Evolutionary conservation across 2,113 vertebrate genomes (phyloP).

Genomic region (Vombatus ursinus): DNA sequence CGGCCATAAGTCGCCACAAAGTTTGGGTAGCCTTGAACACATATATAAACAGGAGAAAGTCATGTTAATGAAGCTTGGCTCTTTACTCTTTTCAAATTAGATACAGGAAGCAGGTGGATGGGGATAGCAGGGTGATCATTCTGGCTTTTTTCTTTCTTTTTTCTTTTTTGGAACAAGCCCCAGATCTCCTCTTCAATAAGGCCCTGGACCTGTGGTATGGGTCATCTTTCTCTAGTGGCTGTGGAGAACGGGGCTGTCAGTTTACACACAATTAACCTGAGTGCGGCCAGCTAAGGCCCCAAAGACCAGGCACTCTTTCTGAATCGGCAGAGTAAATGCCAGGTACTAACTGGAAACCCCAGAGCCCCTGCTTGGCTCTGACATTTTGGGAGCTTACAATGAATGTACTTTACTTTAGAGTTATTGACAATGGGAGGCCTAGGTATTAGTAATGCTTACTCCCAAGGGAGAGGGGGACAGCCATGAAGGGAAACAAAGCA

Average conservation of each 20-base stretch:
- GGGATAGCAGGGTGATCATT: not conserved
- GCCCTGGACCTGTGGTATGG: constrained; percentile 1
- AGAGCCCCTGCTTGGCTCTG: constrained; percentile 81
- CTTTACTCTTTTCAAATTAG: constrained; percentile 41
- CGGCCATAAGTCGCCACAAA: constrained; percentile 98
- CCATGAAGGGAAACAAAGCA: constrained; percentile 69
- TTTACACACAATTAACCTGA: constrained; percentile 81
- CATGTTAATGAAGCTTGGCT: constrained; percentile 52
- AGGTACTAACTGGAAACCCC: constrained; percentile 80
- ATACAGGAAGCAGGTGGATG: constrained; percentile 1
- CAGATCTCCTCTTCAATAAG: not conserved
- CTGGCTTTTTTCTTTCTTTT: not conserved
- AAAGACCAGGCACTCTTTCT: constrained; percentile 80
- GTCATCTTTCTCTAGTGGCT: not conserved
- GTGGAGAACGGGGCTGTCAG: constrained; percentile 41
- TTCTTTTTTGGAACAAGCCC: not conserved
- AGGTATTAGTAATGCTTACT: constrained; percentile 84
- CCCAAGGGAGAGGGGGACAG: constrained; percentile 80
- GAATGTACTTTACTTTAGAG: constrained; percentile 86
- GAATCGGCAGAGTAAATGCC: constrained; percentile 88
- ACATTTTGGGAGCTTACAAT: constrained; percentile 89
- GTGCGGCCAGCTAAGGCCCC: constrained; percentile 75
- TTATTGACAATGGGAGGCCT: constrained; percentile 89
- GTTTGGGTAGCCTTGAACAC: constrained; percentile 95
- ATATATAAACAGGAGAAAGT: constrained; percentile 70